Conservation (phyloP, 2,797 vertebrate species). For the Amblyopsis hoosieri region DNA sequence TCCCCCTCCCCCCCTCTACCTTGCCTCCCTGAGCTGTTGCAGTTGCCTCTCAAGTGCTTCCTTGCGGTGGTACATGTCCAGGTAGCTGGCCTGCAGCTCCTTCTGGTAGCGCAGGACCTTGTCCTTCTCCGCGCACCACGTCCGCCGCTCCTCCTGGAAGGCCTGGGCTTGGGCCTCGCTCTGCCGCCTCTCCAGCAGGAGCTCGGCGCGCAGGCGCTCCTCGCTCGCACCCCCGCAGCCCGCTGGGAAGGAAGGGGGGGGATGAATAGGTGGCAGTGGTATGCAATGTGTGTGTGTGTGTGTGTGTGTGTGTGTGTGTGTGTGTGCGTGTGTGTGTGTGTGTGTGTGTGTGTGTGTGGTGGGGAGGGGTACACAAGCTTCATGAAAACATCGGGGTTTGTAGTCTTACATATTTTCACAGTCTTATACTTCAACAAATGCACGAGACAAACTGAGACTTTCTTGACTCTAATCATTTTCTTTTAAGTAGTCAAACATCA, state of each 20-base stretch:
- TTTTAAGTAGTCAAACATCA: no score
- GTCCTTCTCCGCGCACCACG: slow-evolving; percentile 96
- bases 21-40: slow-evolving; percentile 73
- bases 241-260: slow-evolving; percentile 48
- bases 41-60: slow-evolving; percentile 88
- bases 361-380: not conserved
- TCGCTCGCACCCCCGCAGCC: slow-evolving; percentile 65
- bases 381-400: no score
- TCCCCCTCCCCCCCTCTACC: slow-evolving; percentile 51
- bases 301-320: no score
- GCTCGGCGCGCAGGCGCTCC: slow-evolving; percentile 90
- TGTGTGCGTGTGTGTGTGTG: not conserved
- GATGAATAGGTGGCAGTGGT: not conserved
- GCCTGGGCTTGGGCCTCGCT: slow-evolving; percentile 88
- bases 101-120: slow-evolving; percentile 97
- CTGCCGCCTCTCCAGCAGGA: slow-evolving; percentile 91
- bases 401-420: no score
- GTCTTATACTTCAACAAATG: no score
- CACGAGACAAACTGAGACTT: no score
- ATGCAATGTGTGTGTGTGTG: not conserved
- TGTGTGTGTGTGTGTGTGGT: not conserved
- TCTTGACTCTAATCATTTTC: no score
- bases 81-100: slow-evolving; percentile 95
- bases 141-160: slow-evolving; percentile 91
- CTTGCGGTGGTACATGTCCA: slow-evolving; percentile 94